These are phyloP conservation scores for Phytoseiulus persimilis DNA, from an alignment of 2,888 invertebrate species.

Conservation along the genomic window DNA sequence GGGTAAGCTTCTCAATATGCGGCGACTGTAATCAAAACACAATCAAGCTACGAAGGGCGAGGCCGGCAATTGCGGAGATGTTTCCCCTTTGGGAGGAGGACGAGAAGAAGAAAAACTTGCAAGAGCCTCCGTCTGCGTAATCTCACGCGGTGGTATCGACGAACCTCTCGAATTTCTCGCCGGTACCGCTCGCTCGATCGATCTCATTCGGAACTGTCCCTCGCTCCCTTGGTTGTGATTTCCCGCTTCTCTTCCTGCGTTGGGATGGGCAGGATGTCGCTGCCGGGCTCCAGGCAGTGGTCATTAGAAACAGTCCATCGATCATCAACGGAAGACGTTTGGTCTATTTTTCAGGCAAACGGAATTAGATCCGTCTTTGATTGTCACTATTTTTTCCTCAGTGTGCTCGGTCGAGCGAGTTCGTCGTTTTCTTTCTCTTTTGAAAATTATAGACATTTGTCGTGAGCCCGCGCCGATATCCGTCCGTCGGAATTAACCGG, in stretches of 20 bases:
- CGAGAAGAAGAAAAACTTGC: background rate
- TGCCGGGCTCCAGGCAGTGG: background rate
- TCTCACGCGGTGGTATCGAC: background rate
- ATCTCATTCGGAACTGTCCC: background rate
- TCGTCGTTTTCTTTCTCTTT: background rate
- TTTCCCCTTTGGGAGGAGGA: background rate
- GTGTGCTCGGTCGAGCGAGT: background rate
- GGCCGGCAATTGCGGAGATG: background rate
- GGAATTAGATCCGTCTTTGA: background rate
- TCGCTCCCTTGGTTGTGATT: background rate
- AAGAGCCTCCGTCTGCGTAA: background rate
- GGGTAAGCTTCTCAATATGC: background rate
- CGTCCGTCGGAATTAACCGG: background rate
- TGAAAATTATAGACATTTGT: constrained; percentile 5
- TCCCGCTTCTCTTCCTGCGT: background rate
- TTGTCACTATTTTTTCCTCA: background rate
- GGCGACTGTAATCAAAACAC: constrained; percentile 35
- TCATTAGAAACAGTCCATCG: constrained; percentile 5
- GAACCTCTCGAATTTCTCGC: background rate
- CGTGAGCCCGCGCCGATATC: background rate
- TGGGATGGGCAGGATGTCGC: background rate
- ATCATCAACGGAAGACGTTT: background rate
- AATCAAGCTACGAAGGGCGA: constrained; percentile 19
- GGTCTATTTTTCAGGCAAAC: constrained; percentile 28
- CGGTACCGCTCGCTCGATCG: background rate